Conservation (phyloP, 2,113 vertebrate genomes). For the mouse (Mus musculus) region GRCm39 chr2:140703501-140704000, state of each 20-base stretch:
- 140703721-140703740: background rate
- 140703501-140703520: background rate
- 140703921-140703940: background rate
- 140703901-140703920: slow-evolving; percentile 22
- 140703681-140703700: background rate
- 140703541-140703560: background rate
- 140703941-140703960: background rate
- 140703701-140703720: background rate
- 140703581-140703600: background rate
- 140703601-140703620: background rate
- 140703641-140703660: background rate
- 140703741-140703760: background rate
- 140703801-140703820: slow-evolving; percentile 31
- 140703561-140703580: background rate
- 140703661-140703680: background rate
- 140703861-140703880: background rate
- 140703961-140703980: slow-evolving; percentile 66
- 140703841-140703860: background rate
- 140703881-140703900: slow-evolving; percentile 6
- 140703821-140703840: slow-evolving; percentile 3
- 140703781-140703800: background rate
- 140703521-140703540: background rate
- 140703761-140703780: background rate
- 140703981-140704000: slow-evolving; percentile 74
- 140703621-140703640: background rate